A percentile compares a stretch with the other conserved stretches of the same genome.
Evolutionary conservation across 1,140 invertebrate species (phyloP).

Genomic region (Bombus sylvicola): DNA sequence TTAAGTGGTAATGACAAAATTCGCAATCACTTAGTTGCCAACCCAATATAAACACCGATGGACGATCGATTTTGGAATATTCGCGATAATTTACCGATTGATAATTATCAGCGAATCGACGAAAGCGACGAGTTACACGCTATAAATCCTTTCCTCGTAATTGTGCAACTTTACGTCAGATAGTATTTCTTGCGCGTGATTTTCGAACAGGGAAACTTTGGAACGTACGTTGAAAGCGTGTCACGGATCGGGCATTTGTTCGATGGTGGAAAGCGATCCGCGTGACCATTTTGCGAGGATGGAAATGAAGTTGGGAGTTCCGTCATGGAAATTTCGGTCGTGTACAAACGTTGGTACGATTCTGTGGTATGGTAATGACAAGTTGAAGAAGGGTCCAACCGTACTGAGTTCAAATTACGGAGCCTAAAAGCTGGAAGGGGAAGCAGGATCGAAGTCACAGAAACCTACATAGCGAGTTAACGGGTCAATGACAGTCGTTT

Average conservation of each 20-base stretch:
- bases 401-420: background rate
- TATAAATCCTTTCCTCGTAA: no score
- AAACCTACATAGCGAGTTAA: background rate
- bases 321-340: background rate
- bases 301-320: background rate
- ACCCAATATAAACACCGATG: no score
- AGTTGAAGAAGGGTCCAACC: background rate
- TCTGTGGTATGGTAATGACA: background rate
- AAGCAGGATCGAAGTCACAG: background rate
- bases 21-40: no score
- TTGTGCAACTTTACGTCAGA: no score
- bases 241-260: background rate
- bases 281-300: background rate
- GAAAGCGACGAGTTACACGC: no score
- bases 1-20: no score
- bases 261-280: no score
- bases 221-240: background rate
- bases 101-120: no score
- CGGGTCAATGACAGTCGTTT: background rate
- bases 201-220: background rate
- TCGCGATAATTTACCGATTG: no score
- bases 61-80: no score
- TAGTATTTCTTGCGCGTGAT: no score
- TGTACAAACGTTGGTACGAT: background rate
- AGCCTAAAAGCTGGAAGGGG: no score